Base-by-base conservation (phyloP, 2,888 invertebrate species). In the Chaetogeoica ovagalla region DNA sequence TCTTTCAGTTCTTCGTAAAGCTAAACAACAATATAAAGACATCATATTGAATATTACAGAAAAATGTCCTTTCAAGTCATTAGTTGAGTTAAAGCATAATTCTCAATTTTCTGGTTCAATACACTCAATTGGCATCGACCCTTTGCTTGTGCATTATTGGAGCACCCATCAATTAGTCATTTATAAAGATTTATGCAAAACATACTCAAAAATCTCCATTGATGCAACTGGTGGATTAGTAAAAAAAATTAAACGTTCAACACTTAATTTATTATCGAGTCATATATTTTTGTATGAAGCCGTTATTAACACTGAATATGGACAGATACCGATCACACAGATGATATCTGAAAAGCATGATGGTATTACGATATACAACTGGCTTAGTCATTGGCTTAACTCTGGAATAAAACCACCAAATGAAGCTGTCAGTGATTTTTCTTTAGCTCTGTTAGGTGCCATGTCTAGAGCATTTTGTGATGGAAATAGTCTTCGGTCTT, bases 291-390 rank as follows among this genome's bases (percentile, higher is more conserved):
- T 69, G 7, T 55, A 69, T 13, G 55, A 55, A 30, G n/a, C 21
- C 5, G 69, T 69, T n/a, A 6, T 70, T 30, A 69, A 30, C 21
- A 55, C 55, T 57, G 55, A 6, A 37, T 69, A 57, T 70, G 69
- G 55, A 5, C n/a, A 37, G 13, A 55, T 57, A 37, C 7, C 69
- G 7, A 30, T 70, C 30, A 30, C 69, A 6, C 37, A 70, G 6
- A 70, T 70, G 55, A 55, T 57, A 55, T 37, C 69, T 2, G 69
- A 70, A 70, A 70, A 55, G 37, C 55, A 55, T 55, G 55, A 70
- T 4, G 13, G 69, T 52, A 2, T 57, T 9, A 70, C 55, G 2
- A 70, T 55, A 37, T 55, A 37, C 2, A 55, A 55, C 17, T 70
- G 30, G 52, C 69, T 70, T 37, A 17, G 37, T 37, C 37, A 55